Evolutionary conservation across 2,888 invertebrate species (phyloP), one percentile per base, ranked within the genome.

Genomic region (Drosophila neonasuta): DNA sequence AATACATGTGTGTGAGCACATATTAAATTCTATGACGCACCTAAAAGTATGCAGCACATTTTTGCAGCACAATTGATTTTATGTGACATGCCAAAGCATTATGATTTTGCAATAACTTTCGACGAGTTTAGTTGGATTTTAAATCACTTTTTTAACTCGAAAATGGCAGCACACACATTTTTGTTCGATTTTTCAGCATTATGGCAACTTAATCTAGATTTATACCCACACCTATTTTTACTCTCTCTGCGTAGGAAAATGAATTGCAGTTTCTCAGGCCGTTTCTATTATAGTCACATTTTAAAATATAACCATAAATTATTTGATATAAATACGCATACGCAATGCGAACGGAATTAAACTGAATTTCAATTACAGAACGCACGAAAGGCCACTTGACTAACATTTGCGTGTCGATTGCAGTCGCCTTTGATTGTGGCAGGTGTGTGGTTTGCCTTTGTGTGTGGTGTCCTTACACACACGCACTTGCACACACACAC

Each of bases 341-440:
- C 20, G 17, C 9, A 61, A 41, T 36, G 42, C 10, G 44, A 62
- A 29, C 24, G 56, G 50, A 56, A 56, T 50, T 15, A 5, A 57
- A 57, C 44, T 57, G 17, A 57, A 57, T 50, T 62, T 57, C 56
- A 50, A 49, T 57, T 62, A 57, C 48, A 41, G 15, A 32, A 42
- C 13, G 15, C 39, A 36, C 44, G 32, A 10, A 49, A 29, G 49
- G 36, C 29, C 44, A 36, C 34, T 62, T 36, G 34, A 9, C 42
- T 29, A 50, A 44, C 57, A 57, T 57, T 62, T 57, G 57, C 50
- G 57, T 62, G 57, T 62, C 57, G 62, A 62, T 32, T 56, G 61
- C 56, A 32, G 39, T n/a, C 39, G 41, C n/a, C 44, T 57, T 61
- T 48, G 41, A 41, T 32, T 36, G 46, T 48, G 34, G 51, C 24